phyloP scores from a whole-genome alignment of 2,113 vertebrate genomes.

The Struthio camelus region DNA sequence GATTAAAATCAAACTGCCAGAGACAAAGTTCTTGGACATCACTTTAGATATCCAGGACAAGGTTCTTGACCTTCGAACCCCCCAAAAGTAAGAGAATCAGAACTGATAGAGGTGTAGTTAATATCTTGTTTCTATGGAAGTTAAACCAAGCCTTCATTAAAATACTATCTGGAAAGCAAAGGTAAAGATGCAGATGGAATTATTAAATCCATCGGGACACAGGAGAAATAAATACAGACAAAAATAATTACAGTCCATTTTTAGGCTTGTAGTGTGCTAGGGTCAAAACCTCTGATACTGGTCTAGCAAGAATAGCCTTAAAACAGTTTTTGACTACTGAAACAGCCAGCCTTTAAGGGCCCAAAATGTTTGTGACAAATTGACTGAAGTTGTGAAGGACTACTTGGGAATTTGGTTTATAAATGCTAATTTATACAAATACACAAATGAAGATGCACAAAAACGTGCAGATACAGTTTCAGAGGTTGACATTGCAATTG shows the following conservation, averaged over 20 bases:
- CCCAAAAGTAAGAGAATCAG: slow-evolving; percentile 84
- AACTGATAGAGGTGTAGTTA: background rate
- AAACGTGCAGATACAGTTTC: background rate
- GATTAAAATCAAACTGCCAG: slow-evolving; percentile 92
- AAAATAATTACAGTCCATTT: background rate
- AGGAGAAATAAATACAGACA: background rate
- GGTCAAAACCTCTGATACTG: background rate
- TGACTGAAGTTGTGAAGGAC: background rate
- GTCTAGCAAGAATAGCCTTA: background rate
- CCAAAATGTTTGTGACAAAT: background rate
- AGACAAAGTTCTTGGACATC: slow-evolving; percentile 84
- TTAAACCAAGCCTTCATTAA: background rate
- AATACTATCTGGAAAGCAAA: background rate
- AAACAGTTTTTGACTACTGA: background rate
- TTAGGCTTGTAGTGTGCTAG: background rate
- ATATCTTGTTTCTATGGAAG: background rate
- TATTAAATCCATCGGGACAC: background rate
- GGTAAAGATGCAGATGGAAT: background rate
- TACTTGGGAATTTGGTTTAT: background rate
- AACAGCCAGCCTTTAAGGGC: background rate
- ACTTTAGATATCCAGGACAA: slow-evolving; percentile 86
- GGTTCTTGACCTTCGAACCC: slow-evolving; percentile 88
- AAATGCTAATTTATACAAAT: background rate
- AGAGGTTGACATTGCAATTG: background rate
- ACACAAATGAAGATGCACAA: background rate